A percentile compares a stretch with the other conserved stretches of the same genome.
Evolutionary conservation across 2,113 vertebrate species (phyloP).

Genomic region (Meleagris gallopavo): DNA sequence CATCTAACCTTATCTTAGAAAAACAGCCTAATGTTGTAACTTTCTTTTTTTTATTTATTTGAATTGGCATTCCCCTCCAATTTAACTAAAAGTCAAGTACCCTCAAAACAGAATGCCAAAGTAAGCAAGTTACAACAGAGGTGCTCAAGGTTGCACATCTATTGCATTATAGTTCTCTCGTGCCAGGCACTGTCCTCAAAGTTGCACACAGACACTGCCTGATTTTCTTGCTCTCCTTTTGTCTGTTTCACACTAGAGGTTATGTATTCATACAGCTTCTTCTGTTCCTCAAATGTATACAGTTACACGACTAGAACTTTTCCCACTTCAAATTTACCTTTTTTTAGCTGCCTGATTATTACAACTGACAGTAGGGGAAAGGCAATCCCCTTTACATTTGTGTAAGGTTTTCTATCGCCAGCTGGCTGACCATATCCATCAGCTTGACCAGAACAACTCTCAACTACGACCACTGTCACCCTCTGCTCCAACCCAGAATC

Average conservation of each 20-base stretch:
- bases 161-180: not conserved
- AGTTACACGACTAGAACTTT: not conserved
- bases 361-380: not conserved
- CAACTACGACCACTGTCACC: accelerated
- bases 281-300: not conserved
- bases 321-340: not conserved
- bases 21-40: constrained; percentile 15
- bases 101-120: constrained; percentile 25
- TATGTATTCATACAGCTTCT: not conserved
- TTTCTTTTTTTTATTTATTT: constrained; percentile 11
- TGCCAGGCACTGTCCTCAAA: not conserved
- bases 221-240: not conserved
- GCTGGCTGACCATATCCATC: not conserved
- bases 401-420: not conserved
- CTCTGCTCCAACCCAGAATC: not conserved
- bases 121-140: constrained; percentile 67
- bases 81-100: constrained; percentile 1
- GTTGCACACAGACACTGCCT: not conserved
- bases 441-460: not conserved
- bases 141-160: constrained; percentile 26
- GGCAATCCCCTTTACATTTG: not conserved
- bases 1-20: constrained; percentile 30
- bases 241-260: not conserved
- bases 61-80: constrained; percentile 53
- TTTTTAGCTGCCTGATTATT: not conserved